Evolutionary conservation across 1,140 invertebrate genomes (phyloP).

Genomic region (Nephotettix cincticeps): DNA sequence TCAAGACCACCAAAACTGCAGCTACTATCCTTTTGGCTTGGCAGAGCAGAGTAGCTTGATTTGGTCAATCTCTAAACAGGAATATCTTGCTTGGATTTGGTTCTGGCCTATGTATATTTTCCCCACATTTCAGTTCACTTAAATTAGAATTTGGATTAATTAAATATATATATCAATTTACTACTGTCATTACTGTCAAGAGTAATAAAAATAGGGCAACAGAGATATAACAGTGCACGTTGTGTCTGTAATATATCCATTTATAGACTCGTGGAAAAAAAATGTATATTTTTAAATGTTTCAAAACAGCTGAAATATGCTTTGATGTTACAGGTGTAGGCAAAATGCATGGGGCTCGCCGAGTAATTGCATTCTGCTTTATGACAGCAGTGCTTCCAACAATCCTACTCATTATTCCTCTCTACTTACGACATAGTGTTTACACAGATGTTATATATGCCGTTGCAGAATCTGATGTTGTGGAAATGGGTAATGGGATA

Average conservation of each 20-base stretch:
- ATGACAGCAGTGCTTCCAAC: slow-evolving; percentile 70
- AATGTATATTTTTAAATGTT: slow-evolving; percentile 6
- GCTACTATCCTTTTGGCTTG: background rate
- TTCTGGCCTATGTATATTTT: too few relatives aligned
- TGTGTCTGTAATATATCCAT: too few relatives aligned
- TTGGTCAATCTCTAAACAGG: too few relatives aligned
- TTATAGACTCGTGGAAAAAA: background rate
- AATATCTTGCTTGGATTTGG: too few relatives aligned
- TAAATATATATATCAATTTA: too few relatives aligned
- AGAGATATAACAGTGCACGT: background rate
- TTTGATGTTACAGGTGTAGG: slow-evolving; percentile 57
- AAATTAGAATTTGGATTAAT: too few relatives aligned
- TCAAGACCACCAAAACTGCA: slow-evolving; percentile 17
- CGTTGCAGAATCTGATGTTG: slow-evolving; percentile 77
- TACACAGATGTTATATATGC: slow-evolving; percentile 72
- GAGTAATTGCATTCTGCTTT: slow-evolving; percentile 71
- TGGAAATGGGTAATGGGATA: slow-evolving; percentile 74
- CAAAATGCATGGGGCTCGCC: slow-evolving; percentile 71
- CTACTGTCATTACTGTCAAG: too few relatives aligned
- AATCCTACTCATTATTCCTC: slow-evolving; percentile 66
- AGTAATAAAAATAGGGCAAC: background rate
- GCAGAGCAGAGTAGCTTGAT: too few relatives aligned
- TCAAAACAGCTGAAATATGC: too few relatives aligned
- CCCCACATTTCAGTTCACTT: too few relatives aligned
- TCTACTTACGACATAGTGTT: slow-evolving; percentile 70